These are phyloP conservation scores for Archegozetes longisetosus DNA, from an alignment of 1,140 invertebrate genomes.

Conservation along the genomic window DNA sequence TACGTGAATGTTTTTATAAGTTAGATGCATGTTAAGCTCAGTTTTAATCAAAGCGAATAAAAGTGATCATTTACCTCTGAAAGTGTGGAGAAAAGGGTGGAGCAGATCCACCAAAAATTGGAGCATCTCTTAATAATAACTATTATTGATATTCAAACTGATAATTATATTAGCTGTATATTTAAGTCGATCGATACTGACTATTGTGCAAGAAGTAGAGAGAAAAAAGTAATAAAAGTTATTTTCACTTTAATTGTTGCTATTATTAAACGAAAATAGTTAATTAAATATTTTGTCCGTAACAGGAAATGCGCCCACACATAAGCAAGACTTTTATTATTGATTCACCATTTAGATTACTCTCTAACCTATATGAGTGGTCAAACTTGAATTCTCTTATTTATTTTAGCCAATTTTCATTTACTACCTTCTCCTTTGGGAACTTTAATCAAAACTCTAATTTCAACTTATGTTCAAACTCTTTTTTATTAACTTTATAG, in stretches of 20 bases:
- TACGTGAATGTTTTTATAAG: background rate
- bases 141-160: background rate
- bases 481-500: too few relatives aligned
- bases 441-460: too few relatives aligned
- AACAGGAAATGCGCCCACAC: background rate
- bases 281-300: background rate
- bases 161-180: background rate
- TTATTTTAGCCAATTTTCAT: too few relatives aligned
- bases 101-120: background rate
- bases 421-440: too few relatives aligned
- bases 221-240: background rate
- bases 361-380: too few relatives aligned
- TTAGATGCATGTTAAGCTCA: background rate
- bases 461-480: too few relatives aligned
- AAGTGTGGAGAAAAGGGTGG: background rate
- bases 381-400: too few relatives aligned
- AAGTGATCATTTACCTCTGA: background rate
- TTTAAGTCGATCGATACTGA: background rate
- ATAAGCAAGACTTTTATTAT: too few relatives aligned
- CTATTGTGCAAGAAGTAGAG: background rate
- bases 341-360: too few relatives aligned
- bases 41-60: background rate
- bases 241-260: background rate
- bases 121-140: background rate
- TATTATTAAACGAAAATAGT: background rate